Evolutionary conservation across 2,888 invertebrate genomes (phyloP).

Genomic region (Mythimna albipuncta): DNA sequence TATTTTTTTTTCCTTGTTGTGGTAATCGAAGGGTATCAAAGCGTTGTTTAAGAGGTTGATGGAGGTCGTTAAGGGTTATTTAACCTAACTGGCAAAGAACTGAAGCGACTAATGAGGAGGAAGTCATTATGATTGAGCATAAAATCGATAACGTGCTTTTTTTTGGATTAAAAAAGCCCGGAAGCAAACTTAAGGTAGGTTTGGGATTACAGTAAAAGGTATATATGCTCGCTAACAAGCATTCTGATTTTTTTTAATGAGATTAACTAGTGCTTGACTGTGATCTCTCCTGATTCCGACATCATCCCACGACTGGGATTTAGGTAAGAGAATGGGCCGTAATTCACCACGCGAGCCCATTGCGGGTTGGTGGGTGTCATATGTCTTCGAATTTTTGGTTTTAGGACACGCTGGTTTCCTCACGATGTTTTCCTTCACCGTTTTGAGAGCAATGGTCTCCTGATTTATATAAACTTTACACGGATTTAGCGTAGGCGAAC

Average conservation of each 20-base stretch:
- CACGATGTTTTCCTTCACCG: too few species aligned
- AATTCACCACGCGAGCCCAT: too few species aligned
- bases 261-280: too few species aligned
- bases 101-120: slow-evolving; percentile 7
- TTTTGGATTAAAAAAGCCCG: not conserved
- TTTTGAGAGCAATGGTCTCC: too few species aligned
- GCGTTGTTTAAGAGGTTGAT: slow-evolving; percentile 21
- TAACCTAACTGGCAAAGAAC: slow-evolving; percentile 2
- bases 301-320: too few species aligned
- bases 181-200: too few species aligned
- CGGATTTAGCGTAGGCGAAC: not conserved
- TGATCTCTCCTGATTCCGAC: not conserved
- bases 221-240: not conserved
- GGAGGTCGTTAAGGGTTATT: slow-evolving; percentile 22
- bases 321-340: too few species aligned
- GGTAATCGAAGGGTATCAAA: slow-evolving; percentile 22
- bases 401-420: too few species aligned
- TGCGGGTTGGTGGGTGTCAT: too few species aligned
- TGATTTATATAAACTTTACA: not conserved
- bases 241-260: too few species aligned
- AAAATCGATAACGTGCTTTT: slow-evolving; percentile 1
- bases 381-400: too few species aligned
- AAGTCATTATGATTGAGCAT: slow-evolving; percentile 18
- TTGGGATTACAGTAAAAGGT: not conserved
- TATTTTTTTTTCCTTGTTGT: slow-evolving; percentile 32